A percentile compares a stretch with the other conserved stretches of the same genome.
Conservation (phyloP, 2,888 invertebrate genomes). For the Craniophora ligustri region DNA sequence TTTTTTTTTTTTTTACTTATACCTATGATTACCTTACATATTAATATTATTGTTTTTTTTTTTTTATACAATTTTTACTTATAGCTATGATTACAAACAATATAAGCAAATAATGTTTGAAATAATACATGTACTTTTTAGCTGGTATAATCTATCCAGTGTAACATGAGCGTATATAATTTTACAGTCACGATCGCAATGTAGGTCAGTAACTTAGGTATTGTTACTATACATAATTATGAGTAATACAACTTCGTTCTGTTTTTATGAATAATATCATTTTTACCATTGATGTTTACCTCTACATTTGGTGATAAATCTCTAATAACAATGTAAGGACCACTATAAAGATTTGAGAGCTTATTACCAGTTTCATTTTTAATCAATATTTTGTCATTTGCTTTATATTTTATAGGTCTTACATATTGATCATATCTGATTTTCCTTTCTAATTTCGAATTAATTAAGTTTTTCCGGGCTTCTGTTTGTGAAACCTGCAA, state of each 20-base stretch:
- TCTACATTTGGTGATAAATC: conserved; percentile 14
- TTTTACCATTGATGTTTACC: conserved; percentile 9
- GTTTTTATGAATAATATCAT: conserved; percentile 8
- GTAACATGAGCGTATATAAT: too few relatives aligned
- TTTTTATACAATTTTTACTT: too few relatives aligned
- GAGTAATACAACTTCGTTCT: conserved; percentile 6
- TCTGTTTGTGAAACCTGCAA: conserved; percentile 34
- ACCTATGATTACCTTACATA: too few relatives aligned
- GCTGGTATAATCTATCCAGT: too few relatives aligned
- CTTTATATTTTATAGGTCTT: conserved; percentile 23
- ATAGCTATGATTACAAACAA: too few relatives aligned
- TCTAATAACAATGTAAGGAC: conserved; percentile 33
- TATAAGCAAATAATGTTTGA: too few relatives aligned
- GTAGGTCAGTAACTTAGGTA: too few relatives aligned
- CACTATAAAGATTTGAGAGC: conserved; percentile 24
- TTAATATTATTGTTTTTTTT: too few relatives aligned
- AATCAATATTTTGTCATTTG: conserved; percentile 30
- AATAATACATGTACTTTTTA: too few relatives aligned
- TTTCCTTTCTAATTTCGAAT: conserved; percentile 26
- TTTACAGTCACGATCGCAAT: too few relatives aligned
- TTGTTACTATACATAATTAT: too few relatives aligned
- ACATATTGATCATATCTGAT: conserved; percentile 23
- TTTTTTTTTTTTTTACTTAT: too few relatives aligned
- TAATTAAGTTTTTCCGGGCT: conserved; percentile 36
- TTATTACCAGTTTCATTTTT: conserved; percentile 44